Evolutionary conservation across 2,113 vertebrate genomes (phyloP).

Genomic region (Cyprinodon tularosa): DNA sequence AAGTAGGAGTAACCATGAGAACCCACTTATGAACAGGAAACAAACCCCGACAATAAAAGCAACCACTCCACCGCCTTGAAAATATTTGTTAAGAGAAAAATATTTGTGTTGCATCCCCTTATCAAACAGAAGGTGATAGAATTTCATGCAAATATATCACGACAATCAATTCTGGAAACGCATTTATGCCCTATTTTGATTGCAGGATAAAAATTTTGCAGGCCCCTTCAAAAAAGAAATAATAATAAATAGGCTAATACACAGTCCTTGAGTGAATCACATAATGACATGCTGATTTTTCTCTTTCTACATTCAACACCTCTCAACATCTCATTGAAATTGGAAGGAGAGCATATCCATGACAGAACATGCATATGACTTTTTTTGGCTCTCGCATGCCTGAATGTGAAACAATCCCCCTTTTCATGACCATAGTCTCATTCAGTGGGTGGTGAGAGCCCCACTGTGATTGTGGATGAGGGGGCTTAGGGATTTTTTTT

Average conservation of each 20-base stretch:
- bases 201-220: no score
- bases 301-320: slow-evolving; percentile 45
- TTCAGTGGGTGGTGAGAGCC: slow-evolving; percentile 76
- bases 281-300: slow-evolving; percentile 48
- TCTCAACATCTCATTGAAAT: slow-evolving; percentile 65
- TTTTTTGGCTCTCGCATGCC: slow-evolving; percentile 71
- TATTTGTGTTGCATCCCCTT: background rate
- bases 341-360: slow-evolving; percentile 62
- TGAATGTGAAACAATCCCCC: slow-evolving; percentile 77
- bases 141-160: background rate
- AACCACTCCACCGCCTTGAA: no score
- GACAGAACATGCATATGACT: slow-evolving; percentile 72
- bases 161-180: background rate
- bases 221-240: no score
- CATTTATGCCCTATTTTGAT: background rate
- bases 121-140: background rate
- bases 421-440: slow-evolving; percentile 77
- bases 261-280: background rate
- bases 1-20: background rate
- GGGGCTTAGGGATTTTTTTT: slow-evolving; percentile 66
- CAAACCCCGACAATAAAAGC: no score
- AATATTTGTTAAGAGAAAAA: no score
- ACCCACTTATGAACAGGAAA: no score
- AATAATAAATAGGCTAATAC: background rate
- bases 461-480: slow-evolving; percentile 77